Evolutionary conservation across 2,113 vertebrate species (phyloP).

Genomic region (Desmodus rotundus): DNA sequence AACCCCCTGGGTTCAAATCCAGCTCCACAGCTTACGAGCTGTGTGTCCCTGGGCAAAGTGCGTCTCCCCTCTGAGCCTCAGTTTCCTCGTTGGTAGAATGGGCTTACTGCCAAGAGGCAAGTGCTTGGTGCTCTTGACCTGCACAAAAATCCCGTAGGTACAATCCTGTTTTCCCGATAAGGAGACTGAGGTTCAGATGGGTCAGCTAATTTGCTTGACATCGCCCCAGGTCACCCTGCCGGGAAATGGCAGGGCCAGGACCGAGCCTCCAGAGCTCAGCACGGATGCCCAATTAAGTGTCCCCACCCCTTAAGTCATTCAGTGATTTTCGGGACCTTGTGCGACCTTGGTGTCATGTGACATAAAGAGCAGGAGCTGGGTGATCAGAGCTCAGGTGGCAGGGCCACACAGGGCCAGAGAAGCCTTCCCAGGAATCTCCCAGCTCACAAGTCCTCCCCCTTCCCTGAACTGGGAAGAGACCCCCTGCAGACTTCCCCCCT

Average conservation of each 20-base stretch:
- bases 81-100: background rate
- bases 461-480: background rate
- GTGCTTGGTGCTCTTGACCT: too few relatives aligned
- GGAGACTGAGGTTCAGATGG: background rate
- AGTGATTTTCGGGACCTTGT: background rate
- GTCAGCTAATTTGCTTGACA: background rate
- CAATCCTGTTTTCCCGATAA: background rate
- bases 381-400: background rate
- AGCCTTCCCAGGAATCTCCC: background rate
- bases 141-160: background rate
- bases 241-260: background rate
- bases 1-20: background rate
- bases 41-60: background rate
- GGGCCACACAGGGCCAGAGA: background rate
- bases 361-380: background rate
- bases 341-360: background rate
- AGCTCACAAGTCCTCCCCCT: background rate
- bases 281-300: rapidly evolving
- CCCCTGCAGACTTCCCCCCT: background rate
- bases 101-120: background rate
- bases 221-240: background rate
- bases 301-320: background rate
- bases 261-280: background rate
- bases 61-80: background rate
- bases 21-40: background rate